phyloP scores from a whole-genome alignment of 2,113 vertebrate genomes.

The Butastur rufipennis region DNA sequence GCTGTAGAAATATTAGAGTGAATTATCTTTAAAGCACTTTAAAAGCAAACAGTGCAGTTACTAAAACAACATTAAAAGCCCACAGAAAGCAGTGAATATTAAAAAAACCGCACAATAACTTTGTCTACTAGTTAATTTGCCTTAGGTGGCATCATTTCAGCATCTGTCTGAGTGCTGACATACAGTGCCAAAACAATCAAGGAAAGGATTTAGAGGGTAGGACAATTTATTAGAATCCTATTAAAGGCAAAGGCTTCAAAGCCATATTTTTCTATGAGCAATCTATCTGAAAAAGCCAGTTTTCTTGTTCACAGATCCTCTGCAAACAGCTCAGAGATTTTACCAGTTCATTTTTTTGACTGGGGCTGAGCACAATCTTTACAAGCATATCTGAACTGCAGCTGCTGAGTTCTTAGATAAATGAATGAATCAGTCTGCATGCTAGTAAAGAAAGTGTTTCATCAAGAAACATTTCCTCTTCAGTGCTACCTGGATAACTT shows the following conservation, averaged over 20 bases:
- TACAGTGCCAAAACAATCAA: not conserved
- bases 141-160: conserved; percentile 27
- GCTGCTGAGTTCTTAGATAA: not conserved
- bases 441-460: not conserved
- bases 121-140: conserved; percentile 1
- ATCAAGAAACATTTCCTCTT: not conserved
- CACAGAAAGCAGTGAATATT: not conserved
- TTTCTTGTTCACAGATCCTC: not conserved
- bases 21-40: conserved; percentile 15
- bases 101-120: not conserved
- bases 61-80: not conserved
- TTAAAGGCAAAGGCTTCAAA: not conserved
- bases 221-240: conserved; percentile 1
- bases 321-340: not conserved
- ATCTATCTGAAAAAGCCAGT: not conserved
- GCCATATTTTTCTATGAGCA: not conserved
- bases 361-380: not conserved
- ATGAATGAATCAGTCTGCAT: not conserved
- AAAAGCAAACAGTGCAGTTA: not conserved
- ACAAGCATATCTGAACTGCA: not conserved
- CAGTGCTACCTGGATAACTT: not conserved
- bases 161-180: conserved; percentile 18
- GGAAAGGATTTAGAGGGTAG: not conserved
- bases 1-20: not conserved
- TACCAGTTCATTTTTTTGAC: not conserved